Evolutionary conservation across 2,113 vertebrate species (phyloP), one percentile per base, ranked within the genome.

Genomic region (zebrafish (Danio rerio)): DNA sequence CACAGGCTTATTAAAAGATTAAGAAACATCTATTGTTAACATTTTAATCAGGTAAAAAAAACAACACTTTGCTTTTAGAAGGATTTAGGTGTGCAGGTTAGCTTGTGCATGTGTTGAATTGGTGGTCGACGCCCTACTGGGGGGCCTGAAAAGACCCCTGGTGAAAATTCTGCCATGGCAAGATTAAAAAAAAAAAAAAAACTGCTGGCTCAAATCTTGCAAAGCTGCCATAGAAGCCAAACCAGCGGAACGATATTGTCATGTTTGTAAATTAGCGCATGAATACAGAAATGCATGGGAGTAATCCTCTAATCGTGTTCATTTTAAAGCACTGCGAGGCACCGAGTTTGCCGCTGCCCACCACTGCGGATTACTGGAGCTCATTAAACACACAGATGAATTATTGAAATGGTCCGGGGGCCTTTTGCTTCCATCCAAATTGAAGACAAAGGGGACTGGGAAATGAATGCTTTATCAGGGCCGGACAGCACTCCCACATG

Each of bases 331-430:
- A 88, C 90, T 86, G 86, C 86, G 84, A 92, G 91, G 88, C 90
- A 83, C 56, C 3, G 56, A 20, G 56, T 71, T 21, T 11, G 83
- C 77, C 87, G 59, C 77, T 59, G 71, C 88, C 86, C 65, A 47
- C 88, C 79, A 87, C 85, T 63, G 78, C 83, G 91, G 93, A 94
- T 94, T 93, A 93, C 88, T 89, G 88, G 80, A 88, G 88, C 92
- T 93, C 93, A 92, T 93, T 93, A 93, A 92, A 92, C 80, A 69
- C 83, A 86, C 83, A 86, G 87, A 87, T 88, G 89, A 91, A 84
- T 91, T 93, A 94, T 93, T 92, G 91, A 94, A 94, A 93, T 85
- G 89, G 87, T 89, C 90, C 87, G 80, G 87, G 88, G 92, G 91
- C 89, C 88, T 89, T 90, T 82, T 77, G 80, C 88, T 91, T 87